phyloP scores from a whole-genome alignment of 2,888 invertebrate genomes.

The Phyllotreta striolata region DNA sequence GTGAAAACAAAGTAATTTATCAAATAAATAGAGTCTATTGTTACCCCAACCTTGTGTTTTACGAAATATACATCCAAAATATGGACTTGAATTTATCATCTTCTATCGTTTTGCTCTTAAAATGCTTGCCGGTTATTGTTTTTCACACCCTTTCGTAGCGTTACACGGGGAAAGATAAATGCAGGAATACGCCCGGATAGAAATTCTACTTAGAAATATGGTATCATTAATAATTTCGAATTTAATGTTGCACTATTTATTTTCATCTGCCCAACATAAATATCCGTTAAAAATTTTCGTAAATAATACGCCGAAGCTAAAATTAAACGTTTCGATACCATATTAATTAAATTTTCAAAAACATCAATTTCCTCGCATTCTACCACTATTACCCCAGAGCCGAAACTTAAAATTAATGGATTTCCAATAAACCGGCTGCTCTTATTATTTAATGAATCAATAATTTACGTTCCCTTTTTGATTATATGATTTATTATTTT shows the following conservation, averaged over 20 bases:
- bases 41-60: conserved; percentile 55
- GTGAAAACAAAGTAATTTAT: conserved; percentile 60
- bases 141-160: conserved; percentile 52
- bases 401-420: conserved; percentile 26
- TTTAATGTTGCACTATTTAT: conserved; percentile 61
- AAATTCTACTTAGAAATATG: conserved; percentile 57
- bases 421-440: conserved; percentile 31
- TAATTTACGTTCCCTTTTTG: conserved; percentile 17
- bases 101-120: conserved; percentile 57
- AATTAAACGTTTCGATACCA: too few species aligned
- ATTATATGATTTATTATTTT: conserved; percentile 23
- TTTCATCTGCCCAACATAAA: conserved; percentile 52
- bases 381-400: conserved; percentile 5
- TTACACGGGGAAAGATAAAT: conserved; percentile 42
- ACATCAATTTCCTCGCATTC: conserved; percentile 16
- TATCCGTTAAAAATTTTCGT: too few species aligned
- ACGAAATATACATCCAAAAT: conserved; percentile 57
- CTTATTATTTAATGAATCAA: conserved; percentile 29
- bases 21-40: conserved; percentile 62
- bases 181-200: conserved; percentile 47
- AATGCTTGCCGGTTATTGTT: conserved; percentile 53
- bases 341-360: too few species aligned
- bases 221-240: conserved; percentile 60
- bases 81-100: conserved; percentile 60
- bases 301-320: too few species aligned